Percentiles rank a stretch among this genome's conserved stretches.
Conservation (phyloP, 2,797 vertebrate species). For the Peromyscus melanophrys region DNA sequence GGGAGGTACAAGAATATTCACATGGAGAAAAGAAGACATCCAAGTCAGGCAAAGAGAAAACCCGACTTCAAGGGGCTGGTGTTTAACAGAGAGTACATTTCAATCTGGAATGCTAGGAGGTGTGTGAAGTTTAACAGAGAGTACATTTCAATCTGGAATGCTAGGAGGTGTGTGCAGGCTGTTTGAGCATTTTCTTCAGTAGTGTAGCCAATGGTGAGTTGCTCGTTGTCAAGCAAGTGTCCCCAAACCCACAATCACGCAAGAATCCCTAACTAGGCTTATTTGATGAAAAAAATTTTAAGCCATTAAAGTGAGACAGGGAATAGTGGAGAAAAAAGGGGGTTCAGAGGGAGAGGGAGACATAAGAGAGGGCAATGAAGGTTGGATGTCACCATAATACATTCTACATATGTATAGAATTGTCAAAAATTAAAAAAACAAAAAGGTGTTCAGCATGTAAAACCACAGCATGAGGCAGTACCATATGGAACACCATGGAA, state of each 20-base stretch:
- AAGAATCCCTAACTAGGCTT: not conserved
- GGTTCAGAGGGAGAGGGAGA: not conserved
- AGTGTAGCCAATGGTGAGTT: not conserved
- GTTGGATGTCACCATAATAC: no score
- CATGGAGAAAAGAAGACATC: not conserved
- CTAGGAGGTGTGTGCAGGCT: accelerated
- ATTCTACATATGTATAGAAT: no score
- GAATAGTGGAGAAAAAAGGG: no score
- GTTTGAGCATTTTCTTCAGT: not conserved
- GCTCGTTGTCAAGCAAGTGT: not conserved
- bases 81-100: not conserved
- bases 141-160: accelerated
- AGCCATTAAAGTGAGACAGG: not conserved
- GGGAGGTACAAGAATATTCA: accelerated
- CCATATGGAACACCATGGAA: accelerated
- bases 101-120: accelerated
- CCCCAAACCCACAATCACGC: not conserved
- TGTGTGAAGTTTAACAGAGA: no score
- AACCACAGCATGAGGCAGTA: accelerated
- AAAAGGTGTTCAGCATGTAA: accelerated
- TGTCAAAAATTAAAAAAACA: not conserved
- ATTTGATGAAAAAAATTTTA: not conserved
- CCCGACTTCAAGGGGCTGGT: not conserved
- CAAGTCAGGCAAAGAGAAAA: not conserved
- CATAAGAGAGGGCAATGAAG: not conserved